Base-by-base conservation (phyloP, 2,113 vertebrate species). In the Tympanuchus pallidicinctus region DNA sequence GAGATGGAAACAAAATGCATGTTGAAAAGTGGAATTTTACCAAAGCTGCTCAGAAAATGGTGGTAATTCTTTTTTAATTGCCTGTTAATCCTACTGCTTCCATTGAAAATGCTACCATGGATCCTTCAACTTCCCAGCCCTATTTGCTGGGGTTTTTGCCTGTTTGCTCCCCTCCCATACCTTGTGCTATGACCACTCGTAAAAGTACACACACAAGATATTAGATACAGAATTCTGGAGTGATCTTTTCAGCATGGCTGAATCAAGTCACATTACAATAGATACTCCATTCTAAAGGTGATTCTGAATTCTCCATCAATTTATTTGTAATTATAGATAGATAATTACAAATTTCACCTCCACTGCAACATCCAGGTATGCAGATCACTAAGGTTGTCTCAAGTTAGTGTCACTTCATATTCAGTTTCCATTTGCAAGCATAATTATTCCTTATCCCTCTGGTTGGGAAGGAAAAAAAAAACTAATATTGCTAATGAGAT, bases 351-450 rank as follows among this genome's bases (percentile, higher is more conserved):
- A 28, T 5, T 27, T 52, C 50, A 27, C 20, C 19, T 48, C 17
- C 24, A 32, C 25, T 5, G 12, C 78, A 28, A 15, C 6, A 13
- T 9, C 76, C 84, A 57, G 20, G 10, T 4, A 8, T 0, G 1
- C 65, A 90, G 56, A 74, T 70, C 42, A 52, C 50, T 13, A 66
- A 61, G 6, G 40, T 5, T 72, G 52, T 7, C 17, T 45, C 52
- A 47, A 3, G 18, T 57, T 14, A 32, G 21, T 2, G 2, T 27
- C 36, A 20, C 30, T 48, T 89, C 47, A 76, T 38, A 81, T 47
- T 73, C 32, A 67, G 32, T 47, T 75, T 84, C 40, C 30, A 19
- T 63, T 73, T 76, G 78, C 50, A 64, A 87, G 69, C 27, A 42
- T 47, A 50, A 64, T 36, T 76, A 65, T 18, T 73, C 64, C 64